Base-by-base conservation (phyloP, 2,113 vertebrate genomes). In the Apaloderma vittatum region DNA sequence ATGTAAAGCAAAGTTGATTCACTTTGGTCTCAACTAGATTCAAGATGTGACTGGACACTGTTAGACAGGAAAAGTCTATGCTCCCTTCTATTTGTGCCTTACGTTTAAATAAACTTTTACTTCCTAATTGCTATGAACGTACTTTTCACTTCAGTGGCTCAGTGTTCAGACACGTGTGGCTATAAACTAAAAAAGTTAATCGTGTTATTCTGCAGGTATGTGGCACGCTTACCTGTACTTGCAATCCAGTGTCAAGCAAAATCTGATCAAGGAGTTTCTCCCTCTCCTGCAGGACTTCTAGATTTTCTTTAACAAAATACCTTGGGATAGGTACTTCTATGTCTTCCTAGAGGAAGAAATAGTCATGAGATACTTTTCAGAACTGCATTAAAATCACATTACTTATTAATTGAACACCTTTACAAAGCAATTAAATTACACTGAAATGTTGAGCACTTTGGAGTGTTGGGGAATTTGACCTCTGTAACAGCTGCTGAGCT, bases 251-350 rank as follows among this genome's bases (percentile, higher is more conserved):
- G 30, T 98, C 55, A 5, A 94, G 34, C 82, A 99, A 76, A 86
- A 99, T 98, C 59, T 94, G 97, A 48, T 98, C 88, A 2, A 99
- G 98, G 29, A 97, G 96, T 90, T 94, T 97, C 87, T 99, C 98
- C 77, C 99, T 98, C 91, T 96, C 97, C 88, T 96, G 98, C 83
- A 99, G 86, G 6, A 92, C 96, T 68, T 98, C 97, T 49, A 98
- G 59, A 37, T 98, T 98, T 88, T 99, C 99, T 75, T 98, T 98
- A 86, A 99, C 26, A 85, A 99, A 99, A 65, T 99, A 99, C 40
- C 73, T 98, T 55, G 99, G 99, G 48, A 99, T 98, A 76, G 99
- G 99, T 63, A 99, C 97, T 80, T 99, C 99, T 83, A 98, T 73
- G n/a, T 98, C 97, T 94, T 99, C 97, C 99, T 99, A 48, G 27